phyloP scores from a whole-genome alignment of 2,888 invertebrate species.

The Macaria liturata region DNA sequence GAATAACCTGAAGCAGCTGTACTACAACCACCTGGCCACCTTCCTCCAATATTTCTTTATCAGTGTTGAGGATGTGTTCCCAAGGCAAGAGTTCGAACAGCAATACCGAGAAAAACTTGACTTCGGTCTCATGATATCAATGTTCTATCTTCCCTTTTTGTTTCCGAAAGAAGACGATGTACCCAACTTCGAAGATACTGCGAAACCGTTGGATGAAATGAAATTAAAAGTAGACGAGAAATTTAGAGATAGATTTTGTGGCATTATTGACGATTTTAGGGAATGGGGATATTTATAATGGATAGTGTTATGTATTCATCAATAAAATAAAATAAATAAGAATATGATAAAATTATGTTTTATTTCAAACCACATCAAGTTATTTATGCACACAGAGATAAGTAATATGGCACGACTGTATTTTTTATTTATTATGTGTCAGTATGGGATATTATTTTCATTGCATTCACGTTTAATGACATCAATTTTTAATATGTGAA shows the following conservation, averaged over 20 bases:
- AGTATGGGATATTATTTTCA: no score
- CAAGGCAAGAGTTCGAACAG: conserved; percentile 47
- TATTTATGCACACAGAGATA: no score
- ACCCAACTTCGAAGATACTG: conserved; percentile 38
- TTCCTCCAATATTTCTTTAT: conserved; percentile 50
- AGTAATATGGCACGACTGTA: no score
- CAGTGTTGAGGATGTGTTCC: conserved; percentile 43
- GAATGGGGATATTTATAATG: conserved; percentile 42
- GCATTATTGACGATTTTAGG: conserved; percentile 48
- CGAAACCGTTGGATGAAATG: conserved; percentile 7
- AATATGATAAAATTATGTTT: no score
- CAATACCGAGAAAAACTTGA: conserved; percentile 46
- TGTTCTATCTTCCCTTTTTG: conserved; percentile 45
- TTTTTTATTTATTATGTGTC: no score
- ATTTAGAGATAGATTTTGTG: conserved; percentile 42
- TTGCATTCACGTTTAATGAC: no score
- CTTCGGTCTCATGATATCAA: conserved; percentile 46
- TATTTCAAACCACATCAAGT: no score
- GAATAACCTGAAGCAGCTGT: conserved; percentile 46
- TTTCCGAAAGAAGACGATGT: conserved; percentile 46
- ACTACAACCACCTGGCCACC: conserved; percentile 42
- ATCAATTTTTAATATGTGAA: no score
- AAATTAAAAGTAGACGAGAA: conserved; percentile 35
- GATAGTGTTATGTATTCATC: no score
- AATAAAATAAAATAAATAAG: no score